Conservation (phyloP, 1,140 invertebrate species). For the Physella acuta region DNA sequence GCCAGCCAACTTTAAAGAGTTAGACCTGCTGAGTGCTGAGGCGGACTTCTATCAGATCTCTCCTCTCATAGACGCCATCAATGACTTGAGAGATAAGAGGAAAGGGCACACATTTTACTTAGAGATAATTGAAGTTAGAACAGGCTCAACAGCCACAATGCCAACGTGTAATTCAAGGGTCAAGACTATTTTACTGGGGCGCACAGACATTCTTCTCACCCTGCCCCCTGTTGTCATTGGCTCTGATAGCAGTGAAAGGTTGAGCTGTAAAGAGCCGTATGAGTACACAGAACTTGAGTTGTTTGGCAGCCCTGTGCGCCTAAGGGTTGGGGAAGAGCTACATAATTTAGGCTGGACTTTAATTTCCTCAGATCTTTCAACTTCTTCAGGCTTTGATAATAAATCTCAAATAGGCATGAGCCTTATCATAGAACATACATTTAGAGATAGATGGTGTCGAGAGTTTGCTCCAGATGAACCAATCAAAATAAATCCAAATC, state of each 20-base stretch:
- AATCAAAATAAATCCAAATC: constrained; percentile 24
- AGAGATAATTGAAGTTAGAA: constrained; percentile 52
- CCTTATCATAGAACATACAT: constrained; percentile 51
- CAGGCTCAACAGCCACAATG: constrained; percentile 54
- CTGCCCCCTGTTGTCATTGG: constrained; percentile 44
- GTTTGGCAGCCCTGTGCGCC: constrained; percentile 40
- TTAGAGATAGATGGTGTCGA: constrained; percentile 45
- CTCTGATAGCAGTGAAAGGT: constrained; percentile 35
- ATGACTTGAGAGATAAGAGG: constrained; percentile 59
- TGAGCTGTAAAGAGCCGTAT: constrained; percentile 36
- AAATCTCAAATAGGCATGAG: constrained; percentile 33
- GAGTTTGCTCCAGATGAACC: constrained; percentile 23
- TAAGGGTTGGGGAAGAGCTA: constrained; percentile 66
- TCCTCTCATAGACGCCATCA: constrained; percentile 67
- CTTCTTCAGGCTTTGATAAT: constrained; percentile 48
- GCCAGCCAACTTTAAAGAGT: constrained; percentile 81
- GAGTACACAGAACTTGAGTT: constrained; percentile 52
- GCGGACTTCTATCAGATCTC: constrained; percentile 88
- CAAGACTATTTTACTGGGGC: constrained; percentile 50
- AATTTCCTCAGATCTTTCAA: constrained; percentile 64
- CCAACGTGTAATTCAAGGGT: constrained; percentile 53
- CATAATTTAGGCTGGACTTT: constrained; percentile 77
- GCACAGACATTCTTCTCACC: constrained; percentile 44
- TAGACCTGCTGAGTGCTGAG: constrained; percentile 86
- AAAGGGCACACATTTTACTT: constrained; percentile 37